These are phyloP conservation scores for Aphaenogaster floridana DNA, from an alignment of 1,140 invertebrate species.

Conservation along the genomic window DNA sequence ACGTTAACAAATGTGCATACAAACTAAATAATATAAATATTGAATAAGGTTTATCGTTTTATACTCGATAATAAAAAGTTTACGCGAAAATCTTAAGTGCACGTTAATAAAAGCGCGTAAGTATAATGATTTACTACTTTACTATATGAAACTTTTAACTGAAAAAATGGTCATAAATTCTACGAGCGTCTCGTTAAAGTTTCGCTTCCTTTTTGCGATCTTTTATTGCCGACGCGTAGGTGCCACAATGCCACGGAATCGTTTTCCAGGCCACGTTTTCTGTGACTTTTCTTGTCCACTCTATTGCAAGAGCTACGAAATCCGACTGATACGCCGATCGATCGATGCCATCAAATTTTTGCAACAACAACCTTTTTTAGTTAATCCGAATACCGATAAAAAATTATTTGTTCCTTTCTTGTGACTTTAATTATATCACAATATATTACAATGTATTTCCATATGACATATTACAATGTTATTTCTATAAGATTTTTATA, in stretches of 20 bases:
- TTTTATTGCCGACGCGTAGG: conserved; percentile 55
- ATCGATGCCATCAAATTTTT: conserved; percentile 9
- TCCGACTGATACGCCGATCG: conserved; percentile 2
- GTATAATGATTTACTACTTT: conserved; percentile 52
- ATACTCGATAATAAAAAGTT: conserved; percentile 30
- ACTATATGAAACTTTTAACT: conserved; percentile 41
- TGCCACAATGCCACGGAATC: conserved; percentile 47
- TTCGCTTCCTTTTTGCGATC: conserved; percentile 43
- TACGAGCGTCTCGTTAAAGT: conserved; percentile 48
- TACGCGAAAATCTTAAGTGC: neutral
- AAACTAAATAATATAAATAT: conserved; percentile 11
- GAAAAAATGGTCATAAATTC: conserved; percentile 44
- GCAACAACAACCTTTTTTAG: neutral
- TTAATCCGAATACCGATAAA: neutral
- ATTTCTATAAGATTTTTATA: neutral
- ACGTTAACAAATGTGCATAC: neutral
- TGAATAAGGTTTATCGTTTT: neutral
- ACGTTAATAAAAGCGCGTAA: conserved; percentile 32
- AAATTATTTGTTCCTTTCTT: conserved; percentile 1
- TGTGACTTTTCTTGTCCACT: conserved; percentile 48
- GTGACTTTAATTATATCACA: neutral
- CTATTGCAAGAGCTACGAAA: conserved; percentile 23
- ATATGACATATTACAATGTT: neutral
- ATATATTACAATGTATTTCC: neutral
- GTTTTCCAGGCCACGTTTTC: conserved; percentile 57